Conservation (phyloP, 2,888 invertebrate species). For the Drosophila yooni region DNA sequence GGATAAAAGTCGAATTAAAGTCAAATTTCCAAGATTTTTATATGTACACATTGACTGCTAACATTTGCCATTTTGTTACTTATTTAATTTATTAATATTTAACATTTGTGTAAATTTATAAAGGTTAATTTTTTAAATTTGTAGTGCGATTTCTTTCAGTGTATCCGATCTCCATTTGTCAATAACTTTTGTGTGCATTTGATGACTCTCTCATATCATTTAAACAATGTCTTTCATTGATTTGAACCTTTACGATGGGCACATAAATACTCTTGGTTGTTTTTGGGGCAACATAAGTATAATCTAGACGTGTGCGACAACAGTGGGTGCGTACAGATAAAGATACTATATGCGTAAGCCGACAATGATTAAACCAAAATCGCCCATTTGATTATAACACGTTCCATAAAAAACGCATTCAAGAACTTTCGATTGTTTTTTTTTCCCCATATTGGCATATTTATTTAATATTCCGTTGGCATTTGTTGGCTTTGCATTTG, state of each 20-base stretch:
- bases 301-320: background rate
- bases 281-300: background rate
- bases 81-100: background rate
- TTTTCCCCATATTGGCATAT: background rate
- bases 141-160: background rate
- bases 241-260: background rate
- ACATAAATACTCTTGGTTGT: constrained; percentile 1
- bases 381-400: background rate
- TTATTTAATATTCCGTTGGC: constrained; percentile 58
- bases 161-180: background rate
- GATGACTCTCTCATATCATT: constrained; percentile 30
- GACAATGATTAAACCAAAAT: background rate
- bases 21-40: background rate
- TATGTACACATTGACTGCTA: background rate
- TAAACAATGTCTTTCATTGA: constrained; percentile 58
- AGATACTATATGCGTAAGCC: background rate
- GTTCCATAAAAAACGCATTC: background rate
- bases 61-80: no score
- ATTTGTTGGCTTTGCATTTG: constrained; percentile 34
- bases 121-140: background rate
- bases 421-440: background rate
- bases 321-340: background rate
- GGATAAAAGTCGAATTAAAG: background rate
- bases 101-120: background rate
- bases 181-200: constrained; percentile 37